These are phyloP conservation scores for Pogonus chalceus DNA, from an alignment of 1,140 invertebrate genomes.

Conservation along the genomic window DNA sequence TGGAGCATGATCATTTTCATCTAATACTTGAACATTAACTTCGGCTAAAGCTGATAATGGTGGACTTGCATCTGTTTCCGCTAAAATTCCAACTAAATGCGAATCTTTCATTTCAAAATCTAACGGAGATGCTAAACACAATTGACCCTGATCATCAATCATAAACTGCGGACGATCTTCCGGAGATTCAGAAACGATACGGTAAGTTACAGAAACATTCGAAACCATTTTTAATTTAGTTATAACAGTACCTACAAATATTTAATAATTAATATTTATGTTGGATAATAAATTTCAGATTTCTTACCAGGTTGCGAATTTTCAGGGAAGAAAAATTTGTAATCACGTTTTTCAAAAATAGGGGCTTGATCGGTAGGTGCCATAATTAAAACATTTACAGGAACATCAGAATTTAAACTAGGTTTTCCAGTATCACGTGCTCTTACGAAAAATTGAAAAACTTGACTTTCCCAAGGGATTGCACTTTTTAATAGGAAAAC, in stretches of 20 bases:
- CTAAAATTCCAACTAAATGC: conserved; percentile 69
- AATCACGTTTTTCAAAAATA: conserved; percentile 56
- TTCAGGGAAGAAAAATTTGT: conserved; percentile 72
- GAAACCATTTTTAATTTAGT: conserved; percentile 50
- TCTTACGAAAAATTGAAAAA: conserved; percentile 82
- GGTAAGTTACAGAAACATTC: conserved; percentile 47
- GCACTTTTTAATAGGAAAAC: conserved; percentile 45
- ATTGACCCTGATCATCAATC: conserved; percentile 61
- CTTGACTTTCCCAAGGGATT: conserved; percentile 56
- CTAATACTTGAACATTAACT: conserved; percentile 69
- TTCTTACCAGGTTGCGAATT: conserved; percentile 51
- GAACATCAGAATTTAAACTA: conserved; percentile 60
- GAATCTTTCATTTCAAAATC: conserved; percentile 65
- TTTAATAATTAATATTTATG: not conserved
- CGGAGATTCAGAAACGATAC: conserved; percentile 51
- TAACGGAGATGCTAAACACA: conserved; percentile 57
- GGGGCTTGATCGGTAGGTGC: conserved; percentile 56
- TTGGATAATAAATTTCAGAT: not conserved
- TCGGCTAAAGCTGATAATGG: conserved; percentile 61
- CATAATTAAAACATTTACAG: conserved; percentile 70
- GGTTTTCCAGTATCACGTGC: conserved; percentile 68
- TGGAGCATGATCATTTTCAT: conserved; percentile 86
- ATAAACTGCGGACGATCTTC: conserved; percentile 56
- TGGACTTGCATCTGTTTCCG: conserved; percentile 68
- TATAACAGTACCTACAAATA: conserved; percentile 44